phyloP scores from a whole-genome alignment of 2,797 vertebrate genomes.

The Cheirogaleus major region DNA sequence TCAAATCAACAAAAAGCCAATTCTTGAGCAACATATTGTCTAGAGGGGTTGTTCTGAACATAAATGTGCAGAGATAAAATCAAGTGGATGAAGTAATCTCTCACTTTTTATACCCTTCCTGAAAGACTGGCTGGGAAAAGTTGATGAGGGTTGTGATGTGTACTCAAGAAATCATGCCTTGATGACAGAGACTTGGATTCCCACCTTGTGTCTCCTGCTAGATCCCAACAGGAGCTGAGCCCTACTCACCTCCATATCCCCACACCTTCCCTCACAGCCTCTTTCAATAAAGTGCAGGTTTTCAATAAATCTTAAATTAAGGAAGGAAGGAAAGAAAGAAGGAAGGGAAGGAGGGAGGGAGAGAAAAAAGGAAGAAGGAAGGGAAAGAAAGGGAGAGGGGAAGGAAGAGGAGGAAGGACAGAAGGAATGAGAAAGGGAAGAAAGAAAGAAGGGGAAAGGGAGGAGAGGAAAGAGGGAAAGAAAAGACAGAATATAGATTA shows the following conservation, averaged over 20 bases:
- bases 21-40: neutral
- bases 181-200: neutral
- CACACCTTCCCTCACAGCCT: neutral
- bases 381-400: neutral
- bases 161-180: neutral
- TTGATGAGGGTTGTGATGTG: rapidly evolving
- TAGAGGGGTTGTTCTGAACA: slow-evolving; percentile 1
- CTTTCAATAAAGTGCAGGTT: neutral
- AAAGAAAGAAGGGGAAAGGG: neutral
- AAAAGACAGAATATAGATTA: slow-evolving; percentile 50
- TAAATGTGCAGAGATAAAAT: neutral
- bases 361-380: neutral
- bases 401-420: neutral
- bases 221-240: neutral
- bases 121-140: neutral
- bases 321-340: neutral
- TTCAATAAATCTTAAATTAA: neutral
- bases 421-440: neutral
- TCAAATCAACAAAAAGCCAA: slow-evolving; percentile 56
- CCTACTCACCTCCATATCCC: neutral
- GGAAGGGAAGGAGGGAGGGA: too few species aligned
- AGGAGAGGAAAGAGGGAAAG: neutral
- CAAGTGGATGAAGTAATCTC: slow-evolving; percentile 35
- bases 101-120: slow-evolving; percentile 29
- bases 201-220: neutral